Evolutionary conservation across 1,140 invertebrate genomes (phyloP).

Genomic region (Anoplophora glabripennis): DNA sequence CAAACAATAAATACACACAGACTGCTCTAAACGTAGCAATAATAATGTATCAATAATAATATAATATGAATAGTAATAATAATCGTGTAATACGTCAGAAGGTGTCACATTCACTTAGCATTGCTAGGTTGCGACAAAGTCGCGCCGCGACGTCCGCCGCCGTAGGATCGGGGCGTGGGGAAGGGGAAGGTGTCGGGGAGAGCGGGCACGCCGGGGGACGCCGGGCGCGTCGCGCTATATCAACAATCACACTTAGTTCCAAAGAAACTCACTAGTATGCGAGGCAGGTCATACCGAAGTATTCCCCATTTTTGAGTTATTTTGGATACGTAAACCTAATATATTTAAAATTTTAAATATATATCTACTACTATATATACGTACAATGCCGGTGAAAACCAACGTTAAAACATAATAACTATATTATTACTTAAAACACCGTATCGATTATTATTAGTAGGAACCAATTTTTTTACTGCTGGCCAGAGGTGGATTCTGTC

Average conservation of each 20-base stretch:
- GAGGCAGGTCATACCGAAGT: conserved; percentile 63
- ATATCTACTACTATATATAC: conserved; percentile 51
- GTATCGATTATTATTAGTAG: conserved; percentile 54
- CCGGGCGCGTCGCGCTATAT: conserved; percentile 46
- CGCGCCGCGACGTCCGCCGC: background rate
- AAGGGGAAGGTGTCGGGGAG: conserved; percentile 5
- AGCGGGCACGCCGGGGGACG: conserved; percentile 12
- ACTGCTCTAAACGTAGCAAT: conserved; percentile 42
- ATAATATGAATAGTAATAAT: conserved; percentile 53
- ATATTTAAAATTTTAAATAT: conserved; percentile 53
- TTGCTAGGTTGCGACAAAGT: conserved; percentile 33
- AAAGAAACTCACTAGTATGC: conserved; percentile 69
- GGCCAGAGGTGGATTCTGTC: conserved; percentile 42
- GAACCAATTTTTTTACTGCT: conserved; percentile 54
- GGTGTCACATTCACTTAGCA: conserved; percentile 48
- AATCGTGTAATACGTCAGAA: conserved; percentile 50
- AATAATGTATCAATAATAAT: conserved; percentile 40
- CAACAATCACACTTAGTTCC: conserved; percentile 68
- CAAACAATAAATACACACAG: conserved; percentile 24
- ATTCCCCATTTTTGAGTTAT: conserved; percentile 66
- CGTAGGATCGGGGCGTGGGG: background rate
- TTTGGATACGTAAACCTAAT: conserved; percentile 64
- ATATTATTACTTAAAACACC: conserved; percentile 50
- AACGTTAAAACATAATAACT: conserved; percentile 51
- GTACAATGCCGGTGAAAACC: conserved; percentile 49